Base-by-base conservation (phyloP, 2,888 invertebrate genomes). In the Apodemia mormo region DNA sequence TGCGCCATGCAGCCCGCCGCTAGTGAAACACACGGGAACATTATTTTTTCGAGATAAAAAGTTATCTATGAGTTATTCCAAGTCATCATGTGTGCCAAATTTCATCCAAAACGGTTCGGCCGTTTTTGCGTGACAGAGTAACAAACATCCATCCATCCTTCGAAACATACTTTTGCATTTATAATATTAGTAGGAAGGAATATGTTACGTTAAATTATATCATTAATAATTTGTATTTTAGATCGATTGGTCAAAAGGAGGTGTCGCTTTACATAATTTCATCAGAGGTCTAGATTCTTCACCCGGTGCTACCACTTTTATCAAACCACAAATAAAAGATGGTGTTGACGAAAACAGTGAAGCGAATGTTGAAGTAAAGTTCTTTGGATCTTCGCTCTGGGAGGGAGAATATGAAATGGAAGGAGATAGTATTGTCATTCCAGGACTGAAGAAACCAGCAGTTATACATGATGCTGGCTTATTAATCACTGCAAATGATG, bases 201-300 rank as follows among this genome's bases (percentile, higher is more conserved):
- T 45, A 10, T 12, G 12, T 45, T 12, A 12, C 12, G 4, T 45
- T 45, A 45, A 10, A 45, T 45, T 45, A 45, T 45, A 4, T 45
- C 12, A 45, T 40, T 40, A 40, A 45, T 2, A 45, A 45, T 45
- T 45, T 1, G 1, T 52, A 33, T 67, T 70, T 58, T n/a, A 95
- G 95, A 94, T 97, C 70, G 94, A 97, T 80, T 96, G 96, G 93
- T 92, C 94, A 0, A 95, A 96, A 85, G 87, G 95, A 0, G 97
- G 96, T 0, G 81, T 93, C 52, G 94, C 95, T n/a, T 91, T 99
- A 5, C 99, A 98, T 92, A 97, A 99, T 86, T 99, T 98, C 83
- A 97, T 99, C 76, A 94, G 99, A 30, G 99, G 97, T 0, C 94
- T 98, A 80, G 99, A 99, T 85, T 98, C 98, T 3, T 97, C 98